Percentiles rank a stretch among this genome's conserved stretches.
Evolutionary conservation across 37 sponge, comb jelly and placozoan species (phyloP).

Genomic region (Beroe ovata): DNA sequence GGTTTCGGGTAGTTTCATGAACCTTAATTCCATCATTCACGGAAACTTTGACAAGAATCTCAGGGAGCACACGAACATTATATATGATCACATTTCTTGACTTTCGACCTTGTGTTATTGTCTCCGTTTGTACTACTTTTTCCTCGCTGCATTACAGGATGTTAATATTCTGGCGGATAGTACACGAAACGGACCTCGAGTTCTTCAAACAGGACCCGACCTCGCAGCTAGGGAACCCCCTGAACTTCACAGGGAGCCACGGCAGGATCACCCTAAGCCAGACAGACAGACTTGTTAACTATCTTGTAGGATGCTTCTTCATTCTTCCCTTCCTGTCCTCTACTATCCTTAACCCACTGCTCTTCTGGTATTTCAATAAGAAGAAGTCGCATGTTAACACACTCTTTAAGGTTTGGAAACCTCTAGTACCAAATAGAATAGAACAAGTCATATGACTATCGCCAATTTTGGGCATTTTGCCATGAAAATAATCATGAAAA

Average conservation of each 20-base stretch:
- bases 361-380: conserved; percentile 19
- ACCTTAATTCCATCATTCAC: too few relatives aligned
- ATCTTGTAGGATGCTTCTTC: conserved; percentile 30
- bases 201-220: conserved; percentile 42
- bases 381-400: conserved; percentile 33
- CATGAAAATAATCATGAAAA: too few relatives aligned
- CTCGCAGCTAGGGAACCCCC: neutral
- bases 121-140: too few relatives aligned
- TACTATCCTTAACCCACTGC: conserved; percentile 13
- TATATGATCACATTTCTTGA: too few relatives aligned
- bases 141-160: conserved; percentile 13
- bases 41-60: too few relatives aligned
- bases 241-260: neutral
- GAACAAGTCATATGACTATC: too few relatives aligned
- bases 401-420: conserved; percentile 7
- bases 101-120: too few relatives aligned
- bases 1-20: too few relatives aligned
- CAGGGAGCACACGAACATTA: too few relatives aligned
- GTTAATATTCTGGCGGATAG: conserved; percentile 20
- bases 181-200: conserved; percentile 2
- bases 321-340: conserved; percentile 36
- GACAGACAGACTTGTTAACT: conserved; percentile 1
- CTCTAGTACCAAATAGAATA: too few relatives aligned
- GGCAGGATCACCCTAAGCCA: neutral
- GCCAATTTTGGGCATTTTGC: too few relatives aligned